Conservation (phyloP, 2,888 invertebrate species). For the Mimachlamys varia region DNA sequence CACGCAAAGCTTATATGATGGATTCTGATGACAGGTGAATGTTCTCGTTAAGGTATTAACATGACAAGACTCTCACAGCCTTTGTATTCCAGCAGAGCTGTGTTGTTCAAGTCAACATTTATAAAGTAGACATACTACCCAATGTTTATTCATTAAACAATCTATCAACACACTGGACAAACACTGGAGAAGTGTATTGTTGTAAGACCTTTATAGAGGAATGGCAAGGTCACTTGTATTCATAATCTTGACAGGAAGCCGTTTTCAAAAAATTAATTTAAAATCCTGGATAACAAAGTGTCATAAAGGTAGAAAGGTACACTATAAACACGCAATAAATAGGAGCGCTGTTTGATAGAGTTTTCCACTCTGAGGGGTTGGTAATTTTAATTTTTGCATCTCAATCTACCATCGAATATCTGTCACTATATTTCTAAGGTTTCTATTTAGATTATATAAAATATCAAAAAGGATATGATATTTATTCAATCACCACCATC, state of each 20-base stretch:
- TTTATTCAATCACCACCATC: not conserved
- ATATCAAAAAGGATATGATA: not conserved
- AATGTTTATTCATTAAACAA: slow-evolving; percentile 1
- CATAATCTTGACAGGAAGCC: not conserved
- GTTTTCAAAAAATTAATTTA: not conserved
- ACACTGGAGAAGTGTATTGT: not conserved
- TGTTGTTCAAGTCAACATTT: not conserved
- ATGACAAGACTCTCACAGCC: not conserved
- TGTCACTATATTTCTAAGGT: not conserved
- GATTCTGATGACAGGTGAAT: not conserved
- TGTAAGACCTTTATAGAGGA: not conserved
- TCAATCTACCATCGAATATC: not conserved
- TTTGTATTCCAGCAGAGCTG: not conserved
- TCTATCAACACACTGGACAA: not conserved
- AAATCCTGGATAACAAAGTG: not conserved
- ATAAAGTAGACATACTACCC: not conserved
- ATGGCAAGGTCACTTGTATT: not conserved
- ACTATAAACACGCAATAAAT: too few species aligned
- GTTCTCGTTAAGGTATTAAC: not conserved
- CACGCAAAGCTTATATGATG: too few species aligned
- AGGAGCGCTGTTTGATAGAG: not conserved
- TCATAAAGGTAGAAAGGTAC: not conserved
- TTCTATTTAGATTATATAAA: not conserved
- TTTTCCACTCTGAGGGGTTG: not conserved
- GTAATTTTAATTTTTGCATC: not conserved